These are phyloP conservation scores for Lasioglossum villosulum DNA, from an alignment of 2,888 invertebrate species.

Conservation along the genomic window DNA sequence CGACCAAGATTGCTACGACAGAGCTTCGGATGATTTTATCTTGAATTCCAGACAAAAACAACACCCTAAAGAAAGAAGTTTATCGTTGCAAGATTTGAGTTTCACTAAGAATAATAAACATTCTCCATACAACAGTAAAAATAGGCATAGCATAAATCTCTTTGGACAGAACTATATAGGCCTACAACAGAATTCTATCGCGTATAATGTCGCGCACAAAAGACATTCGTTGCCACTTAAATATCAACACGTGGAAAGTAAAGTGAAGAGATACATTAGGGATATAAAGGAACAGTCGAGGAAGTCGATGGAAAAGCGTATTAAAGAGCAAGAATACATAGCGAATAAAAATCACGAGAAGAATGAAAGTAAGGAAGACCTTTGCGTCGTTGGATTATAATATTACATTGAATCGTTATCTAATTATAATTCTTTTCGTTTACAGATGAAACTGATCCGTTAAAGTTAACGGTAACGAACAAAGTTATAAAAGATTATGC, in stretches of 20 bases:
- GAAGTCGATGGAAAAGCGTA: slow-evolving; percentile 60
- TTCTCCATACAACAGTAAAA: slow-evolving; percentile 29
- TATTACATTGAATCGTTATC: background rate
- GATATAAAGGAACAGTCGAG: slow-evolving; percentile 65
- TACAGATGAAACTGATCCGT: slow-evolving; percentile 44
- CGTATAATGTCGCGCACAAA: slow-evolving; percentile 43
- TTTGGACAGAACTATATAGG: slow-evolving; percentile 48
- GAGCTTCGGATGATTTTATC: slow-evolving; percentile 77
- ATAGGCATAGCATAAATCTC: slow-evolving; percentile 60
- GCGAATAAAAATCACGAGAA: slow-evolving; percentile 31
- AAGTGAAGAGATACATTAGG: slow-evolving; percentile 80
- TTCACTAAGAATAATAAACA: slow-evolving; percentile 45
- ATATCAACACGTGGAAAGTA: slow-evolving; percentile 78
- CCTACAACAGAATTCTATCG: slow-evolving; percentile 48
- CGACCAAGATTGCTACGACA: slow-evolving; percentile 75
- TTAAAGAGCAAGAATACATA: slow-evolving; percentile 50
- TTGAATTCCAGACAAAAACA: slow-evolving; percentile 60
- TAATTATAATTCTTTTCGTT: slow-evolving; percentile 28
- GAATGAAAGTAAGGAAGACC: slow-evolving; percentile 47
- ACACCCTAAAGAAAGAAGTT: slow-evolving; percentile 75
- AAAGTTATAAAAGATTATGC: slow-evolving; percentile 76
- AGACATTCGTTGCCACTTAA: slow-evolving; percentile 60
- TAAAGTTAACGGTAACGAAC: slow-evolving; percentile 48
- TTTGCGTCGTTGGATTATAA: slow-evolving; percentile 9
- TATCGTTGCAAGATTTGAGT: slow-evolving; percentile 80